Conservation (phyloP, 2,797 vertebrate genomes). For the Eurystomus glaucurus region DNA sequence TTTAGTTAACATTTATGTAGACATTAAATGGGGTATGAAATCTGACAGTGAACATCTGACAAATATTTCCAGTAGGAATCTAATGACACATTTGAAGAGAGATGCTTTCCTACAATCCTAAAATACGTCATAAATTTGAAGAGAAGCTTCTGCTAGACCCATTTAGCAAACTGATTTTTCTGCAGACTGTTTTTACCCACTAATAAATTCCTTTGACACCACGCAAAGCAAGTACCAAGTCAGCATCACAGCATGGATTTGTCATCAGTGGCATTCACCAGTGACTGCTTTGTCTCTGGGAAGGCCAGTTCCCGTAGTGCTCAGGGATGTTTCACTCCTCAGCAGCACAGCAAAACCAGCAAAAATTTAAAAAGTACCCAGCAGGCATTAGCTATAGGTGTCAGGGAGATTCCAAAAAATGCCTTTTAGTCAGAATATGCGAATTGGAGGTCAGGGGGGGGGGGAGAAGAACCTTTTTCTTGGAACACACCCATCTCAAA, state of each 20-base stretch:
- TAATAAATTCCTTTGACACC: constrained; percentile 43
- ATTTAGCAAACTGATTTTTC: constrained; percentile 51
- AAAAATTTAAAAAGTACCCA: neutral
- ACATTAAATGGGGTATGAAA: neutral
- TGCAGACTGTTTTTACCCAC: constrained; percentile 10
- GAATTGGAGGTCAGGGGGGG: neutral
- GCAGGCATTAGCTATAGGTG: neutral
- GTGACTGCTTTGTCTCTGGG: neutral
- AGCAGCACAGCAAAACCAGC: neutral
- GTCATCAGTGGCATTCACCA: neutral
- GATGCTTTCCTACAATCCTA: neutral
- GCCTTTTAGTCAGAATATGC: neutral
- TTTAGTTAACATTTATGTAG: constrained; percentile 5
- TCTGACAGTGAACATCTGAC: neutral
- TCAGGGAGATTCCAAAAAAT: neutral
- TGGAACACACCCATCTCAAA: neutral
- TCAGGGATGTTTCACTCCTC: neutral
- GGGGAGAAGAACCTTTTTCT: neutral
- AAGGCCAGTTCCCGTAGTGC: neutral
- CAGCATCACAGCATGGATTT: constrained; percentile 16
- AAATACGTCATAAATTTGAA: neutral
- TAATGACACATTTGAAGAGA: neutral
- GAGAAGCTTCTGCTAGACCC: constrained; percentile 23
- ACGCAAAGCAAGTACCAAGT: constrained; percentile 27
- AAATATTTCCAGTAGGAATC: neutral